Evolutionary conservation across 2,113 vertebrate species (phyloP).

Genomic region (Rhynchopsitta pachyrhyncha): DNA sequence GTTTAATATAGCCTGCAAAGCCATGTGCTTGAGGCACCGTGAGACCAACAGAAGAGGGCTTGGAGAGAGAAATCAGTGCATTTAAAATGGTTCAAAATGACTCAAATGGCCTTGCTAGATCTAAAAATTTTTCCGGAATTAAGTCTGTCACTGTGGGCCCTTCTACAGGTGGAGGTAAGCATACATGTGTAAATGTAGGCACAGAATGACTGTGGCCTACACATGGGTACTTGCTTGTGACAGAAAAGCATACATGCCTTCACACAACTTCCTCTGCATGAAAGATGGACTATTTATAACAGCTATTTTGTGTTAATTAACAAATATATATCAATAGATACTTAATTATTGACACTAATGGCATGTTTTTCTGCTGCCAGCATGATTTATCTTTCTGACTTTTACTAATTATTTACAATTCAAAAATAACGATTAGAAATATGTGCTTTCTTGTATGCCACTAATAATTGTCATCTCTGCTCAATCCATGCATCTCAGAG

Average conservation of each 20-base stretch:
- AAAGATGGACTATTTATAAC: background rate
- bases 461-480: background rate
- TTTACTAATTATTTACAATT: background rate
- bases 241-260: background rate
- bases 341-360: background rate
- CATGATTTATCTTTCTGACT: background rate
- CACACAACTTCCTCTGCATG: background rate
- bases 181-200: background rate
- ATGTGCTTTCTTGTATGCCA: background rate
- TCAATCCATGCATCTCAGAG: background rate
- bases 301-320: background rate
- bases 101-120: background rate
- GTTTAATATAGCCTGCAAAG: background rate
- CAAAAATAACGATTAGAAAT: background rate
- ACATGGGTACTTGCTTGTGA: background rate
- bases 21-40: background rate
- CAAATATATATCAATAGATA: background rate
- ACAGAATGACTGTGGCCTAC: background rate
- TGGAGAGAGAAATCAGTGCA: background rate
- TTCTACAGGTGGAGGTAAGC: background rate
- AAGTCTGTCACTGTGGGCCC: background rate
- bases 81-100: constrained; percentile 3
- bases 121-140: background rate
- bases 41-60: background rate
- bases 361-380: background rate